Percentiles rank a stretch among this genome's conserved stretches.
phyloP scores from a whole-genome alignment of 2,797 vertebrate species.

The Todus mexicanus region DNA sequence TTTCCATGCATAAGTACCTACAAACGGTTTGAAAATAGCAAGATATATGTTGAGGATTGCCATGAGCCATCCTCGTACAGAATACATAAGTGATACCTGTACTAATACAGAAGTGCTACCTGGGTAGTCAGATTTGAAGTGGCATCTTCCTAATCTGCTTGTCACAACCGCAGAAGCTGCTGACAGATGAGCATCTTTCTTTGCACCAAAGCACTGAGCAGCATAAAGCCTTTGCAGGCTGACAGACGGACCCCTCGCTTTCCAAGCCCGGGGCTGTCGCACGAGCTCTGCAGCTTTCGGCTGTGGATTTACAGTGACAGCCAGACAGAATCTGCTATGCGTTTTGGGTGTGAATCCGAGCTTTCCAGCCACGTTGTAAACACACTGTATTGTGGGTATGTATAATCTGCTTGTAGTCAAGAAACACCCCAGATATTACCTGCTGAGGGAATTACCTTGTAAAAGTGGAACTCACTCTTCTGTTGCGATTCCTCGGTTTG shows the following conservation, averaged over 20 bases:
- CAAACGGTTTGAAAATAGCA: constrained; percentile 71
- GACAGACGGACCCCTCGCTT: neutral
- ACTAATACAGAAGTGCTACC: neutral
- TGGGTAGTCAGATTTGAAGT: neutral
- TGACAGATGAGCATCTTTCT: neutral
- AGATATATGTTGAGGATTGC: constrained; percentile 65
- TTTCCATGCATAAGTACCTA: constrained; percentile 73
- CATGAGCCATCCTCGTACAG: too few species aligned
- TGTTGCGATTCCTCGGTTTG: neutral
- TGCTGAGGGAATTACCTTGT: neutral
- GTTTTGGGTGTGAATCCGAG: neutral
- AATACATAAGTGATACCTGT: too few species aligned
- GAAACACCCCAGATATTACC: neutral
- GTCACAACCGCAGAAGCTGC: neutral
- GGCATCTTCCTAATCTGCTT: neutral
- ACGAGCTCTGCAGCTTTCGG: neutral
- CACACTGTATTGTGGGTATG: neutral
- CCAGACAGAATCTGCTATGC: neutral
- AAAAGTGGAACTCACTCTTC: neutral
- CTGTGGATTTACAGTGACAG: neutral
- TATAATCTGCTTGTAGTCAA: neutral
- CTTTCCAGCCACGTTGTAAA: neutral
- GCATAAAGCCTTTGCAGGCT: neutral
- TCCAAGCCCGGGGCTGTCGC: neutral
- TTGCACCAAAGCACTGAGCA: neutral